Base-by-base conservation (phyloP, 2,113 vertebrate species). In the Gobio gobio region DNA sequence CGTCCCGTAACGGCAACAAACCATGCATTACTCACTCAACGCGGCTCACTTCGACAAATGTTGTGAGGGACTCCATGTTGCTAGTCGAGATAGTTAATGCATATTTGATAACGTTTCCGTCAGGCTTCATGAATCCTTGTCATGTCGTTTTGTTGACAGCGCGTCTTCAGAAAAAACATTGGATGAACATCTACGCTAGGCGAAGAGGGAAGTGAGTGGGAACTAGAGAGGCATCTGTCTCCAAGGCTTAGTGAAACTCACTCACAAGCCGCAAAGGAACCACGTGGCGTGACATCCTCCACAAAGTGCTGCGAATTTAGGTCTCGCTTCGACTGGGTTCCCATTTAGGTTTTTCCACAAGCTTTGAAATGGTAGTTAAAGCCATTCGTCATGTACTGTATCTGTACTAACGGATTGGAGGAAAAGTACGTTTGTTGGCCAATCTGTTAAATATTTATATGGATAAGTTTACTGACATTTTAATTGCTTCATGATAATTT, bases 41-140 rank as follows among this genome's bases (percentile, higher is more conserved):
- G 89, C 87, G 89, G 89, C 86, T 87, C 68, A 63, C 78, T 59
- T 85, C 90, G 88, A 92, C 92, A 91, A 89, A 93, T 92, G 92
- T 92, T 88, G 86, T 88, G 89, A 92, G 88, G 90, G 91, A 93
- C 91, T 91, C 89, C 89, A 72, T 49, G 86, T 89, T 85, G 87
- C 91, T 89, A 89, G 26, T 89, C 89, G 70, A 83, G 90, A 92
- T 82, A 88, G 74, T 88, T 90, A 90, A 92, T 93, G 85, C 91
- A 93, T 91, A 89, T 93, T 94, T 93, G 91, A 93, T 91, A 89
- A 92, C 43, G 86, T 86, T 92, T 93, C 87, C 77, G 85, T 90
- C 83, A 86, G 87, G 86, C 88, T 89, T 91, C 90, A 86, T 85
- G 89, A 89, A 88, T 85, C 72, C 1, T 85, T 45, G 78, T 83